phyloP scores from a whole-genome alignment of 2,888 invertebrate genomes.

The Drosophila suboccidentalis region DNA sequence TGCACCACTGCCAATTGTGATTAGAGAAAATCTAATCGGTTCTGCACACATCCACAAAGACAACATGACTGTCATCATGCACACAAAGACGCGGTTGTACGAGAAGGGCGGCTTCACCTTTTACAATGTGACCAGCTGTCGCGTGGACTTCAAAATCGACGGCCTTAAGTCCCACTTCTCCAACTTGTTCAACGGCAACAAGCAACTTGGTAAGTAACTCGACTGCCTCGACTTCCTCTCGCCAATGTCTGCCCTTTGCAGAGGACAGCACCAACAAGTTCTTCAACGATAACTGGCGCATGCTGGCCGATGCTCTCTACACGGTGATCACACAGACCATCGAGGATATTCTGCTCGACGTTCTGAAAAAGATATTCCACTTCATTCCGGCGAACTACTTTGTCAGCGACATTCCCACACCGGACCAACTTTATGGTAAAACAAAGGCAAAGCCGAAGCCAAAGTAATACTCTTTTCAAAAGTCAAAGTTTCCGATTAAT shows the following conservation, averaged over 20 bases:
- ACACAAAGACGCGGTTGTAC: conserved; percentile 89
- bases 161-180: conserved; percentile 90
- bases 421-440: conserved; percentile 82
- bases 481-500: neutral
- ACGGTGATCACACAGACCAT: conserved; percentile 90
- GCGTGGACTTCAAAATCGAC: conserved; percentile 89
- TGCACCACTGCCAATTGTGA: neutral
- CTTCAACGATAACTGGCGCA: conserved; percentile 91
- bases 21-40: neutral
- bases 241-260: conserved; percentile 80
- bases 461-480: neutral
- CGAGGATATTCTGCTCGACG: conserved; percentile 89
- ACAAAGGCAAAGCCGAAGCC: conserved; percentile 48
- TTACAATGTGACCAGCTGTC: conserved; percentile 89
- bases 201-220: conserved; percentile 88
- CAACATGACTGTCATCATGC: conserved; percentile 89
- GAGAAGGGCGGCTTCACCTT: conserved; percentile 89
- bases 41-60: conserved; percentile 83
- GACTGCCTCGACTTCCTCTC: neutral
- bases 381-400: conserved; percentile 90
- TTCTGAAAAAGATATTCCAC: conserved; percentile 89
- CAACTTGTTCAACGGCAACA: conserved; percentile 91
- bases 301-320: conserved; percentile 90
- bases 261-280: conserved; percentile 92
- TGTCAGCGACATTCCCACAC: conserved; percentile 88